These are phyloP conservation scores for Acyrthosiphon pisum DNA, from an alignment of 1,140 invertebrate species.

Conservation along the genomic window DNA sequence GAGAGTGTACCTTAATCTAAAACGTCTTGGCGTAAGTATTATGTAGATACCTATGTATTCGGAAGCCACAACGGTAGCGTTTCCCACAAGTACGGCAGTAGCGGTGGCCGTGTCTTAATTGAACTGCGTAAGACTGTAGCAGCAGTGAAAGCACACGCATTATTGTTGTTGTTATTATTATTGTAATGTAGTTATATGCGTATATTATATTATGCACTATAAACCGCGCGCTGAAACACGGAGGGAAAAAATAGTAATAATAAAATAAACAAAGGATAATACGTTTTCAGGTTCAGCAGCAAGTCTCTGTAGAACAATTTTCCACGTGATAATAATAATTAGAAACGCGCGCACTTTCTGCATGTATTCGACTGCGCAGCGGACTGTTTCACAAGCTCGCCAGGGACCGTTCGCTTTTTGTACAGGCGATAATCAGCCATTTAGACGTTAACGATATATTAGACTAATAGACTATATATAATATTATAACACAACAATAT, in stretches of 20 bases:
- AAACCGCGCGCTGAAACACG: not conserved
- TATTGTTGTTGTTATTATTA: not conserved
- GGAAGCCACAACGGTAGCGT: not conserved
- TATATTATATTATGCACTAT: not conserved
- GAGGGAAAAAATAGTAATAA: not conserved
- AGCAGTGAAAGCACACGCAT: constrained; percentile 33
- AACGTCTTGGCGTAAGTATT: not conserved
- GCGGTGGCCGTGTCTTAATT: not conserved
- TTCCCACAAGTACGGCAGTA: constrained; percentile 5
- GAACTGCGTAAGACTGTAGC: not conserved
- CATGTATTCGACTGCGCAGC: not conserved
- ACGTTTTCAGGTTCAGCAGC: not conserved
- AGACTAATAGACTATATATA: not conserved
- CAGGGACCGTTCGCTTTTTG: not conserved
- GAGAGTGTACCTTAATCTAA: not conserved
- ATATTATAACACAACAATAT: not conserved
- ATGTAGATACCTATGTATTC: not conserved
- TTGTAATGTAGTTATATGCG: not conserved
- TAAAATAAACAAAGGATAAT: constrained; percentile 28
- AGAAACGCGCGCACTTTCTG: constrained; percentile 2
- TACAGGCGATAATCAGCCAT: not conserved
- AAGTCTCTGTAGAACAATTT: not conserved
- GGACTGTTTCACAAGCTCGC: not conserved
- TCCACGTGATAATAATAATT: constrained; percentile 5
- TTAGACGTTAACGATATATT: not conserved